These are phyloP conservation scores for Ornithoptera priamus DNA, from an alignment of 2,888 invertebrate genomes.

Conservation along the genomic window DNA sequence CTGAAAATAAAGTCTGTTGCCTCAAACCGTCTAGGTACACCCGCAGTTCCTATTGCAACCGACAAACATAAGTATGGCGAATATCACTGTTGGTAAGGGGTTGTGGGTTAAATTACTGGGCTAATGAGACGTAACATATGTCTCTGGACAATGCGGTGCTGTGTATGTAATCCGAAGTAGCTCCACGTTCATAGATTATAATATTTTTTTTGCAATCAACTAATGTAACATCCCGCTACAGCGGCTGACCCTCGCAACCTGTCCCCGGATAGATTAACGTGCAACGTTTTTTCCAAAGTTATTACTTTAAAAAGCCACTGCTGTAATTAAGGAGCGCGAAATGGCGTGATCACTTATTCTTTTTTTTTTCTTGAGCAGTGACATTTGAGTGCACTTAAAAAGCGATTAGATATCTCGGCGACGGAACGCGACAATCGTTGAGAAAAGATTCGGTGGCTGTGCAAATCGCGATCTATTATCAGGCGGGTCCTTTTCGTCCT, in stretches of 20 bases:
- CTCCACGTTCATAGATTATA: too few relatives aligned
- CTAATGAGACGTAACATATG: too few relatives aligned
- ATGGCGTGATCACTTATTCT: background rate
- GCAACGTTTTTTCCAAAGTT: conserved; percentile 11
- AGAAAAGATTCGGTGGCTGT: background rate
- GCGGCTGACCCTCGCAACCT: too few relatives aligned
- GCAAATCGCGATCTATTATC: background rate
- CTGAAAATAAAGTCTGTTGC: too few relatives aligned
- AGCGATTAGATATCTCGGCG: conserved; percentile 3
- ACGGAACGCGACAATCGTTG: background rate
- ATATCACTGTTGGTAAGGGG: too few relatives aligned
- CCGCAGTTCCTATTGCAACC: too few relatives aligned
- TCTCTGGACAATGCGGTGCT: too few relatives aligned
- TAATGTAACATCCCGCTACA: conserved; percentile 4
- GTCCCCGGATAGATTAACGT: conserved; percentile 1
- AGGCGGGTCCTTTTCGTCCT: background rate
- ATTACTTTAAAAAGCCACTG: conserved; percentile 18
- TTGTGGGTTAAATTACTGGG: too few relatives aligned
- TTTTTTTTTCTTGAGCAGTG: background rate
- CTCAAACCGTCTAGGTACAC: too few relatives aligned
- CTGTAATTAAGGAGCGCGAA: conserved; percentile 6
- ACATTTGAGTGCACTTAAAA: conserved; percentile 10
- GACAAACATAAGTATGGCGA: too few relatives aligned
- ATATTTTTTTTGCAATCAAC: conserved; percentile 6
- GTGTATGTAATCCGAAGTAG: too few relatives aligned